Evolutionary conservation across 2,797 vertebrate genomes (phyloP).

Genomic region (Harpagifer antarcticus): DNA sequence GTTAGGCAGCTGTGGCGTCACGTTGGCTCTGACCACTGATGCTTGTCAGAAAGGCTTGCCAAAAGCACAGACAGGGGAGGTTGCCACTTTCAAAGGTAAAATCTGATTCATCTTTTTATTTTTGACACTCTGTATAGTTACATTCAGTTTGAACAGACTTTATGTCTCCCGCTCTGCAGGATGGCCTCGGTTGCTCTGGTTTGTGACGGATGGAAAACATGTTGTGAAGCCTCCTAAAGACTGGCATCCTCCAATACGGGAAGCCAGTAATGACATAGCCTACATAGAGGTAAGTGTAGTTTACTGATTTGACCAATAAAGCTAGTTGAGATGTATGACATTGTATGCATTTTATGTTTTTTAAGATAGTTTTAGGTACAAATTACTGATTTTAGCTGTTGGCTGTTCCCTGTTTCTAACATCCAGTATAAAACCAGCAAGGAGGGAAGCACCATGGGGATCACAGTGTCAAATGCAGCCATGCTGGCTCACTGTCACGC

Average conservation of each 20-base stretch:
- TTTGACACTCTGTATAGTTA: constrained; percentile 4
- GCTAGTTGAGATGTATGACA: neutral
- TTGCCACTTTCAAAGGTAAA: constrained; percentile 95
- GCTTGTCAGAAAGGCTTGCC: constrained; percentile 97
- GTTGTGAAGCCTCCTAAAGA: constrained; percentile 95
- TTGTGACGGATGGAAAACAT: constrained; percentile 96
- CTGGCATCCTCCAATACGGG: constrained; percentile 89
- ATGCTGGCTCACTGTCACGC: constrained; percentile 94
- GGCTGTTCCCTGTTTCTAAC: neutral
- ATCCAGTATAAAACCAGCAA: constrained; percentile 97
- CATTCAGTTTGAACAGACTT: constrained; percentile 36
- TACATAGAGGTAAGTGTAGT: constrained; percentile 91
- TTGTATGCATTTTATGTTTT: neutral
- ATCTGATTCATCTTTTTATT: constrained; percentile 31
- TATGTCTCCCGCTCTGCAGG: constrained; percentile 81
- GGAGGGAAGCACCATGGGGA: constrained; percentile 96
- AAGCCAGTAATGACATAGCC: constrained; percentile 88
- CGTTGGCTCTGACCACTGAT: constrained; percentile 94
- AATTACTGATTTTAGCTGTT: neutral
- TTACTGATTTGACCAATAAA: constrained; percentile 6
- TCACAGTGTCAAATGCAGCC: constrained; percentile 91
- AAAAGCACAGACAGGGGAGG: constrained; percentile 95
- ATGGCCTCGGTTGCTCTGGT: constrained; percentile 95
- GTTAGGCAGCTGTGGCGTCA: constrained; percentile 94
- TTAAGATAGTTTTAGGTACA: neutral